Conservation (phyloP, 2,888 invertebrate genomes). For the Apamea anceps region DNA sequence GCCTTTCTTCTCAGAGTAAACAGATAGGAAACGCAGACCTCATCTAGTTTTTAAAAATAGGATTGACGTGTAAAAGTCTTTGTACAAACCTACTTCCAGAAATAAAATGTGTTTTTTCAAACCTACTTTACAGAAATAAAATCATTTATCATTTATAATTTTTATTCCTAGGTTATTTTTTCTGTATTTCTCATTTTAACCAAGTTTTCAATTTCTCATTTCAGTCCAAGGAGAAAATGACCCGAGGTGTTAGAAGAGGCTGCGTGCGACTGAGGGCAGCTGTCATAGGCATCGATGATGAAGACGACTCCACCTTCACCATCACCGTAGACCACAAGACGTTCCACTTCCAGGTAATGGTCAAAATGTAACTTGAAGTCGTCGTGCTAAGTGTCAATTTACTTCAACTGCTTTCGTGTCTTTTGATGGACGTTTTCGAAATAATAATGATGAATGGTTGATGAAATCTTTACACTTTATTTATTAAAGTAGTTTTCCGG, state of each 20-base stretch:
- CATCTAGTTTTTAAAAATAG: too few relatives aligned
- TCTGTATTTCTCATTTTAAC: neutral
- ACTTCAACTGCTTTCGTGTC: neutral
- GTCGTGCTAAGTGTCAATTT: neutral
- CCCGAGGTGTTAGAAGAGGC: constrained; percentile 98
- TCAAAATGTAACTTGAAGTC: neutral
- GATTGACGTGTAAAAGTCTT: too few relatives aligned
- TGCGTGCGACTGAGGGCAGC: constrained; percentile 99
- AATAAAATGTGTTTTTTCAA: too few relatives aligned
- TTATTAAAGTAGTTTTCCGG: too few relatives aligned
- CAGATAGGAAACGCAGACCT: too few relatives aligned
- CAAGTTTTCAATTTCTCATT: constrained; percentile 75
- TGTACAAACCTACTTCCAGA: too few relatives aligned
- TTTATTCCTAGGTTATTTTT: neutral
- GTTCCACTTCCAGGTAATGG: constrained; percentile 97
- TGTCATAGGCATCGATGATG: constrained; percentile 99
- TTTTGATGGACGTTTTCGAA: neutral
- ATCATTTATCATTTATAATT: too few relatives aligned
- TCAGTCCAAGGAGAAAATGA: constrained; percentile 99
- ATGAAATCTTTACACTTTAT: neutral
- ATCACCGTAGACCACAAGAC: constrained; percentile 99
- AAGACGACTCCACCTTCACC: constrained; percentile 99
- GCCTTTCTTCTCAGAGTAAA: too few relatives aligned
- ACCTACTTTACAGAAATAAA: too few relatives aligned
- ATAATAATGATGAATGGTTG: too few relatives aligned